Base-by-base conservation (phyloP, 2,797 vertebrate genomes). In the Oophaga sylvatica region DNA sequence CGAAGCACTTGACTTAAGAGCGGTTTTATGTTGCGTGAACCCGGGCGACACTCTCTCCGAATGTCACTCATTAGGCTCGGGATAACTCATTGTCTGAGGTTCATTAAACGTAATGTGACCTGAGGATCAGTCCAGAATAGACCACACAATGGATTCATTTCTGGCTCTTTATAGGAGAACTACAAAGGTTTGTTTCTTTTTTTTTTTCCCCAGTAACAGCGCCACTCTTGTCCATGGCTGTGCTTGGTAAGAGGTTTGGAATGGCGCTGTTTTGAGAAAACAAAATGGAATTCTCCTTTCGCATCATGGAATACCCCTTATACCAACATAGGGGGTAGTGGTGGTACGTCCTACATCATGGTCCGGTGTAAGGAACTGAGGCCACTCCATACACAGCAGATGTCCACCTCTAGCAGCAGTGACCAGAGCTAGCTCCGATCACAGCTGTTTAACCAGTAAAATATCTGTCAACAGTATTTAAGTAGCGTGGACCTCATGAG, bases 31-130 rank as follows among this genome's bases (percentile, higher is more conserved):
- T 93, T 93, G 93, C 91, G 80, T 94, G 94, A 93, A 93, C 94
- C 94, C 93, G 93, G 93, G 93, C 92, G 94, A 93, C 92, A 92
- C 84, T 92, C 94, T 81, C 97, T 81, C 97, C 96, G 96, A 97
- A 96, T 96, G 94, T 92, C 87, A 86, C 95, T 97, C 96, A 96
- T 97, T 97, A 96, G 93, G 92, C 92, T 88, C 91, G 90, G 92
- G 94, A 95, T 95, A 96, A 94, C 92, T 94, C 92, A 91, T 90
- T 89, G 88, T 89, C 90, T 79, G 63, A 85, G 92, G 92, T 94
- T 96, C 95, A 95, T 96, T 95, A 95, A 94, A 93, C 91, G 89
- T 92, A 91, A 90, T 79, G 35, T 90, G 91, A 92, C 92, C 91
- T 90, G 89, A 87, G 0, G 81, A 93, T 87, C 89, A 90, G 88